These are phyloP conservation scores for Halocynthia aurantium DNA, from an alignment of 23 tunicate species.

Conservation along the genomic window DNA sequence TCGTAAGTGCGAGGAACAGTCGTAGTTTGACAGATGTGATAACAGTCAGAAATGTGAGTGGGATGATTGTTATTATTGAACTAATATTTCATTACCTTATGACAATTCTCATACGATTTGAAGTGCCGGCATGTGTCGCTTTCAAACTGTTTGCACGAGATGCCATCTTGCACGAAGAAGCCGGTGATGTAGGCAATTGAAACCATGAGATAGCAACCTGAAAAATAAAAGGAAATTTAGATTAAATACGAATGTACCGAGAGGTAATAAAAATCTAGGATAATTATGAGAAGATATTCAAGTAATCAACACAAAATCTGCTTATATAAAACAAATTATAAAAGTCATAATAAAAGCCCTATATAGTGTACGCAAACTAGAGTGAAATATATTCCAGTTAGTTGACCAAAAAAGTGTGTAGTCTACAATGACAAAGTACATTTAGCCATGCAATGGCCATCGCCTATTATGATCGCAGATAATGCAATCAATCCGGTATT, in stretches of 20 bases:
- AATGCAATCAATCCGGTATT: too few relatives aligned
- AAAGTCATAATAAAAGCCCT: background rate
- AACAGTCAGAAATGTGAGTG: background rate
- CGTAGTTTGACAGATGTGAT: too few relatives aligned
- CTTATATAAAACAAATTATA: too few relatives aligned
- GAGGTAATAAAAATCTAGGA: background rate
- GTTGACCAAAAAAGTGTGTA: too few relatives aligned
- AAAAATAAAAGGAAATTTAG: background rate
- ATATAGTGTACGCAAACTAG: background rate
- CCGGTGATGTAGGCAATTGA: conserved; percentile 89
- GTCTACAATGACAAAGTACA: too few relatives aligned
- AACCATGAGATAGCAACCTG: conserved; percentile 84
- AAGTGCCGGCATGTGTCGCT: conserved; percentile 31
- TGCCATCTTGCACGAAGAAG: conserved; percentile 43
- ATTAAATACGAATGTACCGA: background rate
- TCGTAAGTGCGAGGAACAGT: too few relatives aligned
- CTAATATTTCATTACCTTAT: background rate
- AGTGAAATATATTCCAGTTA: background rate
- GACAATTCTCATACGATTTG: background rate
- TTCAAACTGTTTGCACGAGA: conserved; percentile 63
- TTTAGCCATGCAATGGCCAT: too few relatives aligned
- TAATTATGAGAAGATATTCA: background rate
- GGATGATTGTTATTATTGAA: too few relatives aligned
- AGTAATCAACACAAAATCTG: too few relatives aligned
- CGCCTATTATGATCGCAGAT: too few relatives aligned